Evolutionary conservation across 1,140 invertebrate genomes (phyloP).

Genomic region (Portunus trituberculatus): DNA sequence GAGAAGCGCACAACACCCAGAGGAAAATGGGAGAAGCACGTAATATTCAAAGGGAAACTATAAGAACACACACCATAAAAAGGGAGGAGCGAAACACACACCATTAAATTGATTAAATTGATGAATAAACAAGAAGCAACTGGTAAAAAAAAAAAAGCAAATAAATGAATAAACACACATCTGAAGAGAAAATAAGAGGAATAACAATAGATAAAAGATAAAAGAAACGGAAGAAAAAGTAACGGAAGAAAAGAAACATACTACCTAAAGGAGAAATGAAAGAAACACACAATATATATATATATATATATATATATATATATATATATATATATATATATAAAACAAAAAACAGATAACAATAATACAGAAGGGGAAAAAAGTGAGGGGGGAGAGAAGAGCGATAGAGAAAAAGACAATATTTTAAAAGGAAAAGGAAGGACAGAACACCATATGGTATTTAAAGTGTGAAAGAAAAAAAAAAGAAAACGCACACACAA

Average conservation of each 20-base stretch:
- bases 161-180: background rate
- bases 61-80: background rate
- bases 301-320: conserved; percentile 9
- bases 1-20: background rate
- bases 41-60: background rate
- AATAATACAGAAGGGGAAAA: too few species aligned
- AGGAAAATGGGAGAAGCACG: background rate
- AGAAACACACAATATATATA: background rate
- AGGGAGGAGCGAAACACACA: background rate
- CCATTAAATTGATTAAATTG: background rate
- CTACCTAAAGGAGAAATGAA: background rate
- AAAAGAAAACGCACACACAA: too few species aligned
- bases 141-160: background rate
- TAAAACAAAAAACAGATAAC: background rate
- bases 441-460: too few species aligned
- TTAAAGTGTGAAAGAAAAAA: too few species aligned
- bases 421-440: too few species aligned
- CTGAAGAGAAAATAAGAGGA: background rate
- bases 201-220: background rate
- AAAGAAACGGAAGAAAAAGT: background rate
- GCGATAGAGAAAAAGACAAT: too few species aligned
- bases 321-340: background rate
- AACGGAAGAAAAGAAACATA: background rate
- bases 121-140: background rate
- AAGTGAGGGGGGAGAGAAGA: too few species aligned